A percentile compares a stretch with the other conserved stretches of the same genome.
Evolutionary conservation across 2,113 vertebrate genomes (phyloP).

Genomic region (Seriola aureovittata): DNA sequence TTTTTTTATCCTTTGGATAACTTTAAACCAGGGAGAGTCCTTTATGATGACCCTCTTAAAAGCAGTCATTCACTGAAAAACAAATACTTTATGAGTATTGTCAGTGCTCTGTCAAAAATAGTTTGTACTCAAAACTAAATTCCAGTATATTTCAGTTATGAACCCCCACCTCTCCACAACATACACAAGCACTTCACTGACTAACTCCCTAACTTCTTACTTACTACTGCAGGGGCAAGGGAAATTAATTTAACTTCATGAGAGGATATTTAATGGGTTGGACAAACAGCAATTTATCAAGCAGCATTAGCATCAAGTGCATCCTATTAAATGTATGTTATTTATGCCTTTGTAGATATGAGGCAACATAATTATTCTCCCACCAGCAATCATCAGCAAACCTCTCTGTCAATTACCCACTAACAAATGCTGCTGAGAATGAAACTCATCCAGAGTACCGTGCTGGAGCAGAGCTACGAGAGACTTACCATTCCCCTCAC

Average conservation of each 20-base stretch:
- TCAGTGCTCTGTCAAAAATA: not conserved
- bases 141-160: not conserved
- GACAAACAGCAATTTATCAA: constrained; percentile 34
- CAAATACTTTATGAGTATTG: not conserved
- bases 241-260: constrained; percentile 28
- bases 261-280: constrained; percentile 25
- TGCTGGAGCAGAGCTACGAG: constrained; percentile 14
- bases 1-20: not conserved
- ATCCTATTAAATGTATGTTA: constrained; percentile 23
- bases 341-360: constrained; percentile 13
- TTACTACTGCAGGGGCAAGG: constrained; percentile 12
- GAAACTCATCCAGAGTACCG: not conserved
- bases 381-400: constrained; percentile 8
- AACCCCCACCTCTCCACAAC: not conserved
- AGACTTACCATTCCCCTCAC: constrained; percentile 41
- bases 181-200: not conserved
- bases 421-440: constrained; percentile 14
- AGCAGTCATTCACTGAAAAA: not conserved
- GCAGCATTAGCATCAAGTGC: not conserved
- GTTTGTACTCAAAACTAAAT: not conserved
- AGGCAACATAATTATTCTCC: constrained; percentile 30
- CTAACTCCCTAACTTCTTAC: not conserved
- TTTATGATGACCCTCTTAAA: not conserved
- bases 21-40: not conserved
- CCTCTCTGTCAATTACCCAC: constrained; percentile 27